phyloP scores from a whole-genome alignment of 2,113 vertebrate species.

The Clarias macrocephalus region DNA sequence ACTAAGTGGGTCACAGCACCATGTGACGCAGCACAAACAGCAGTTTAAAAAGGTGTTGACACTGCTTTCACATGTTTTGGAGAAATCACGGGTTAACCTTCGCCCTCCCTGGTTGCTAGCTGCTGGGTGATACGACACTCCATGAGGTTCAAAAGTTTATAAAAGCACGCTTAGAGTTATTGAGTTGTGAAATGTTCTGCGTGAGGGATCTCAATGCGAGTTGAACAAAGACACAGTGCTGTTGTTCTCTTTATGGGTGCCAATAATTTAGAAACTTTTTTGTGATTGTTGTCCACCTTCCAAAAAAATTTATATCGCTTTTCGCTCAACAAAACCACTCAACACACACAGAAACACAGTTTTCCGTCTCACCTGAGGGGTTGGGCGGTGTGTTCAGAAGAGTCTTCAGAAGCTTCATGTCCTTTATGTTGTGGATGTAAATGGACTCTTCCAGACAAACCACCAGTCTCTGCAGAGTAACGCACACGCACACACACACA shows the following conservation, averaged over 20 bases:
- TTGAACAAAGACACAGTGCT: not conserved
- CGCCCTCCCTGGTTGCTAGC: too few relatives aligned
- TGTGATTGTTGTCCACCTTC: not conserved
- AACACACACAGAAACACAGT: not conserved
- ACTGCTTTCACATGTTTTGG: too few relatives aligned
- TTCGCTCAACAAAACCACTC: not conserved
- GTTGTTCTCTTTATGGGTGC: not conserved
- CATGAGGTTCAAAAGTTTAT: not conserved
- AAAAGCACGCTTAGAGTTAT: not conserved
- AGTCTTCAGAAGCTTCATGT: slow-evolving; percentile 91
- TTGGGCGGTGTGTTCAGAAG: slow-evolving; percentile 88
- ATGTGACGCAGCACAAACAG: not conserved
- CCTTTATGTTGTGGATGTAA: slow-evolving; percentile 89
- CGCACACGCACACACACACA: slow-evolving; percentile 26
- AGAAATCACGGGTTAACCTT: too few relatives aligned
- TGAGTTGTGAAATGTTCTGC: not conserved
- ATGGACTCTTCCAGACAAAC: slow-evolving; percentile 89
- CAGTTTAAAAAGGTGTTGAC: too few relatives aligned
- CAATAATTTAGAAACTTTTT: not conserved
- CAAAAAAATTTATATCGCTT: not conserved
- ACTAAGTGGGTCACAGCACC: too few relatives aligned
- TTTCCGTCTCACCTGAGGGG: slow-evolving; percentile 75
- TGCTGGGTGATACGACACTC: not conserved
- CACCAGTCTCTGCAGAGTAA: slow-evolving; percentile 77
- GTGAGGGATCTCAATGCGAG: not conserved